Conservation (phyloP, 2,113 vertebrate species). For the Oceanodroma tethys region DNA sequence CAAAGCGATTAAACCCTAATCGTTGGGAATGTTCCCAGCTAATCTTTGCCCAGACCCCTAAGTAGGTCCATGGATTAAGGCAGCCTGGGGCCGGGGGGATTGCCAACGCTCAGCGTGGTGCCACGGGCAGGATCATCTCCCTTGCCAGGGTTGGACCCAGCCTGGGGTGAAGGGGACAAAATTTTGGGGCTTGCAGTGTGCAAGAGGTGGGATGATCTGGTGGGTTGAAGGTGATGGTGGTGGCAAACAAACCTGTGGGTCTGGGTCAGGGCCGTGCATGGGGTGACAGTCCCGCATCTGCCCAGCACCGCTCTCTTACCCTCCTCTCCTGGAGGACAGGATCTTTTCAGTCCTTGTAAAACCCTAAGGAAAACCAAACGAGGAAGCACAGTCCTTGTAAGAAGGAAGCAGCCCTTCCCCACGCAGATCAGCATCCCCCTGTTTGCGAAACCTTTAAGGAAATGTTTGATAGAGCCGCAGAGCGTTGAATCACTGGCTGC, state of each 20-base stretch:
- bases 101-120: fast-evolving
- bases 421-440: neutral
- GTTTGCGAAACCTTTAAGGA: neutral
- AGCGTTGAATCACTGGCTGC: neutral
- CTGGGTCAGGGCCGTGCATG: neutral
- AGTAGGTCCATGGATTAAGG: neutral
- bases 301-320: neutral
- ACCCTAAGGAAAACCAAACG: neutral
- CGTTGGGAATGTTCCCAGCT: neutral
- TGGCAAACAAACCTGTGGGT: neutral
- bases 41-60: conserved; percentile 11
- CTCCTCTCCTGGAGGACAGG: neutral
- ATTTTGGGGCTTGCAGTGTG: neutral
- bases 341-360: neutral
- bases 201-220: neutral
- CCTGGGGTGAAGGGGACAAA: neutral
- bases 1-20: neutral
- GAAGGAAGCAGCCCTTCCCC: neutral
- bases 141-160: neutral
- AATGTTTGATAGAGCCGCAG: fast-evolving
- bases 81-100: fast-evolving
- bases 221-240: neutral
- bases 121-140: neutral
- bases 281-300: neutral
- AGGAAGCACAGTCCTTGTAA: neutral